Evolutionary conservation across 2,888 invertebrate species (phyloP).

Genomic region (Melinaea marsaeus): DNA sequence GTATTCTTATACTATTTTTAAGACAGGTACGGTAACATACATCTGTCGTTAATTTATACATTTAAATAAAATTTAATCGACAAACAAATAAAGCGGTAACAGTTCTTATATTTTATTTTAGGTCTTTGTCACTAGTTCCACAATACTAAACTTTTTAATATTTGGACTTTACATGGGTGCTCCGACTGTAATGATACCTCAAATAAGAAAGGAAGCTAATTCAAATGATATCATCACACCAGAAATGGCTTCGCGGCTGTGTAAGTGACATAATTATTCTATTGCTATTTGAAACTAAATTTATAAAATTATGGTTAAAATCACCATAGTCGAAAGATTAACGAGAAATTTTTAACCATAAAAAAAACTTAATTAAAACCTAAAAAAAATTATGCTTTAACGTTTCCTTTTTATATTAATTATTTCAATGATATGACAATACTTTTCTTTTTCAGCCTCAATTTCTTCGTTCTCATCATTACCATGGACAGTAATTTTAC

Average conservation of each 20-base stretch:
- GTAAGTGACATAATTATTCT: slow-evolving; percentile 18
- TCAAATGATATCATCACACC: slow-evolving; percentile 29
- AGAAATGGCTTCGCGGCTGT: slow-evolving; percentile 40
- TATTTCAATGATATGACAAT: background rate
- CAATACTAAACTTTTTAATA: slow-evolving; percentile 14
- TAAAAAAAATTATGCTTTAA: too few relatives aligned
- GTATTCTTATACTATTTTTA: background rate
- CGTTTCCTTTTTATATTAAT: background rate
- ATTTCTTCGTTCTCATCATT: slow-evolving; percentile 2
- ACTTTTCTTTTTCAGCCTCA: slow-evolving; percentile 12
- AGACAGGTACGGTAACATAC: background rate
- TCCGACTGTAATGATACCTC: slow-evolving; percentile 38
- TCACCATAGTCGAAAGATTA: too few relatives aligned
- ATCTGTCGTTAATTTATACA: background rate
- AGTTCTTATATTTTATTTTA: background rate
- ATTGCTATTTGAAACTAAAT: too few relatives aligned
- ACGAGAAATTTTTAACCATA: too few relatives aligned
- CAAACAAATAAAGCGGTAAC: background rate
- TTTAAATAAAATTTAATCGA: background rate
- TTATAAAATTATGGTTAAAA: too few relatives aligned
- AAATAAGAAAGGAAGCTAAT: slow-evolving; percentile 36
- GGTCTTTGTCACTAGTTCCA: slow-evolving; percentile 34
- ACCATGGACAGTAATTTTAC: slow-evolving; percentile 10
- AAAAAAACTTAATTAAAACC: too few relatives aligned
- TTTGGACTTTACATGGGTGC: slow-evolving; percentile 30